Percentiles rank a stretch among this genome's conserved stretches.
Conservation (phyloP, 2,797 vertebrate species). For the Muscicapa striata region DNA sequence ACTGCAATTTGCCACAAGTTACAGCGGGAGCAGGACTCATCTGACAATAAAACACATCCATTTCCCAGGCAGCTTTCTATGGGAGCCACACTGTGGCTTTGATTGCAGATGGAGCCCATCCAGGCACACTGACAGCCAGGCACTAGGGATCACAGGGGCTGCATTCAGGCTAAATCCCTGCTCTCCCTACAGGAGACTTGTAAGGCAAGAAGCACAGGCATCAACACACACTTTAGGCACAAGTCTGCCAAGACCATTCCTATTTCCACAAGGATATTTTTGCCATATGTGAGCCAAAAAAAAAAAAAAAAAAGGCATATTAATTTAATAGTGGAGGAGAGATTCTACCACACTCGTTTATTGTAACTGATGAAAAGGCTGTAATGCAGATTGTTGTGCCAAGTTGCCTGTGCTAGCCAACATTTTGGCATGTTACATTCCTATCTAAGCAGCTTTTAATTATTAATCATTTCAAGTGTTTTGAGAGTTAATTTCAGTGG, state of each 20-base stretch:
- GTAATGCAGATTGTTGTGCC: background rate
- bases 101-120: slow-evolving; percentile 28
- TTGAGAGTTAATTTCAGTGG: background rate
- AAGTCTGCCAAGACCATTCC: background rate
- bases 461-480: background rate
- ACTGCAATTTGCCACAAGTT: background rate
- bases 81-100: slow-evolving; percentile 10
- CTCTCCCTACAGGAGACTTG: background rate
- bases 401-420: background rate
- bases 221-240: background rate
- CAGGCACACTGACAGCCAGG: background rate
- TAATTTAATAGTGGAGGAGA: background rate
- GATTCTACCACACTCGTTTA: background rate
- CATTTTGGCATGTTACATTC: background rate
- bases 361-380: background rate
- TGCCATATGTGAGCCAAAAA: background rate
- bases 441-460: background rate
- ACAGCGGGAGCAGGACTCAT: rapidly evolving
- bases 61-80: slow-evolving; percentile 7
- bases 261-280: background rate
- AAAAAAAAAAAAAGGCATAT: background rate
- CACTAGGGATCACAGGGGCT: rapidly evolving
- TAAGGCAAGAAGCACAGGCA: background rate
- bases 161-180: background rate
- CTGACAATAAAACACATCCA: background rate